Evolutionary conservation across 2,113 vertebrate genomes (phyloP).

Genomic region (Machaerirhynchus nigripectus): DNA sequence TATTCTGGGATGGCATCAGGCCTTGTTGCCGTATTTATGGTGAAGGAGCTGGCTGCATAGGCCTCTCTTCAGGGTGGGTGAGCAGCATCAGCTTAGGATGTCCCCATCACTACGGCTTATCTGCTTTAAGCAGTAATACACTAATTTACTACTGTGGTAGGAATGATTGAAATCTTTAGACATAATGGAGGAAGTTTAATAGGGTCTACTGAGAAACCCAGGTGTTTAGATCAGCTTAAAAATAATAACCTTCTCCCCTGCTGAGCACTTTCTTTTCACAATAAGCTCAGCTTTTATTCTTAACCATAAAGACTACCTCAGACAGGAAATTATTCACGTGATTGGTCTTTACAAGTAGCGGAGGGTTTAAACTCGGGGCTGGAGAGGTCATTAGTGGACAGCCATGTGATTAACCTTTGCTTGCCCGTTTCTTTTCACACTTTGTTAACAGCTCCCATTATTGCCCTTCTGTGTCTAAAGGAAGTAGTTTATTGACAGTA

Average conservation of each 20-base stretch:
- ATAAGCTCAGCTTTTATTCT: slow-evolving; percentile 83
- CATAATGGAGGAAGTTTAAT: slow-evolving; percentile 82
- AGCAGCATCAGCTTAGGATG: slow-evolving; percentile 38
- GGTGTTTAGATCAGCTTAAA: slow-evolving; percentile 89
- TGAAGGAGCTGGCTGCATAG: neutral
- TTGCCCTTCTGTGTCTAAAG: slow-evolving; percentile 74
- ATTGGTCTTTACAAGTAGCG: slow-evolving; percentile 86
- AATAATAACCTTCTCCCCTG: slow-evolving; percentile 83
- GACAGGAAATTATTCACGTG: slow-evolving; percentile 92
- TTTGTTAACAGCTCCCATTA: slow-evolving; percentile 83
- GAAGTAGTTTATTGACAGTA: slow-evolving; percentile 83
- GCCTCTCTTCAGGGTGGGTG: slow-evolving; percentile 51
- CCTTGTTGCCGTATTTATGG: neutral
- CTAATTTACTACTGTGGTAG: slow-evolving; percentile 73
- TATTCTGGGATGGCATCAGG: neutral
- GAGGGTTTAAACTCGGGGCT: slow-evolving; percentile 79
- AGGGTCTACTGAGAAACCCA: slow-evolving; percentile 81
- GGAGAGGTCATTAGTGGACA: slow-evolving; percentile 84
- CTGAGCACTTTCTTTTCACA: slow-evolving; percentile 81
- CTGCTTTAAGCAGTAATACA: slow-evolving; percentile 67
- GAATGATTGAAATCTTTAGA: slow-evolving; percentile 83
- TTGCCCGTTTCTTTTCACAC: slow-evolving; percentile 84
- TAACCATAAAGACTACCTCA: slow-evolving; percentile 81
- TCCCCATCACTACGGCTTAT: slow-evolving; percentile 40
- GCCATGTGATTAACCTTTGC: slow-evolving; percentile 87